Conservation (phyloP, 2,797 vertebrate species). For the Pempheris klunzingeri region DNA sequence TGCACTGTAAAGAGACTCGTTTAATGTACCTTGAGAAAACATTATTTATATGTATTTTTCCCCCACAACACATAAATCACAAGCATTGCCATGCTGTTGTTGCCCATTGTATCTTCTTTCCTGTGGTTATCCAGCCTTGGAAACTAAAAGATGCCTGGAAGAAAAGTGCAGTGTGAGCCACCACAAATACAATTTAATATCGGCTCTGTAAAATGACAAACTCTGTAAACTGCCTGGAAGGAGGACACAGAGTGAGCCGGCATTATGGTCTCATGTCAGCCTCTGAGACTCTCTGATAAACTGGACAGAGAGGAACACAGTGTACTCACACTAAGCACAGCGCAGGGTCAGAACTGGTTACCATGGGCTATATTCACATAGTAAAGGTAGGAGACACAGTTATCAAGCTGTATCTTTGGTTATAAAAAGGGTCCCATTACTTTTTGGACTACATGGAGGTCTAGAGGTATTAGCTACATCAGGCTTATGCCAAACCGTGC, state of each 20-base stretch:
- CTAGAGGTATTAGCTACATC: not conserved
- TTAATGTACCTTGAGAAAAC: slow-evolving; percentile 10
- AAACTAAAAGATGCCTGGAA: slow-evolving; percentile 27
- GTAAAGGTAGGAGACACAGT: not conserved
- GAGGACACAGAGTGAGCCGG: slow-evolving; percentile 30
- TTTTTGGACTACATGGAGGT: not conserved
- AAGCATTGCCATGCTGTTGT: not conserved
- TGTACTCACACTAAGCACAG: slow-evolving; percentile 16
- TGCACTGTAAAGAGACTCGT: slow-evolving; percentile 23
- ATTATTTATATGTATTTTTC: not conserved
- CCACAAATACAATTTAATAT: slow-evolving; percentile 52
- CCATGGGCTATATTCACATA: not conserved
- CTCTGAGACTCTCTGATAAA: slow-evolving; percentile 25
- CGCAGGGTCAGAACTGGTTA: not conserved
- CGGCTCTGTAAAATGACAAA: slow-evolving; percentile 52
- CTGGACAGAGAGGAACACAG: slow-evolving; percentile 24
- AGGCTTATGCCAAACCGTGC: not conserved
- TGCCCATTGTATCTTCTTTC: not conserved
- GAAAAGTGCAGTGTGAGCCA: slow-evolving; percentile 10
- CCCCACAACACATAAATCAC: not conserved
- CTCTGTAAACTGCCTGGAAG: slow-evolving; percentile 41
- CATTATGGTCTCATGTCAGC: slow-evolving; percentile 30
- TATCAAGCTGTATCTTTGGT: not conserved
- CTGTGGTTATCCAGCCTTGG: slow-evolving; percentile 21
- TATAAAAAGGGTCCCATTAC: not conserved